Percentiles rank a stretch among this genome's conserved stretches.
Evolutionary conservation across 2,113 vertebrate genomes (phyloP).

Genomic region (Xerus inauris): DNA sequence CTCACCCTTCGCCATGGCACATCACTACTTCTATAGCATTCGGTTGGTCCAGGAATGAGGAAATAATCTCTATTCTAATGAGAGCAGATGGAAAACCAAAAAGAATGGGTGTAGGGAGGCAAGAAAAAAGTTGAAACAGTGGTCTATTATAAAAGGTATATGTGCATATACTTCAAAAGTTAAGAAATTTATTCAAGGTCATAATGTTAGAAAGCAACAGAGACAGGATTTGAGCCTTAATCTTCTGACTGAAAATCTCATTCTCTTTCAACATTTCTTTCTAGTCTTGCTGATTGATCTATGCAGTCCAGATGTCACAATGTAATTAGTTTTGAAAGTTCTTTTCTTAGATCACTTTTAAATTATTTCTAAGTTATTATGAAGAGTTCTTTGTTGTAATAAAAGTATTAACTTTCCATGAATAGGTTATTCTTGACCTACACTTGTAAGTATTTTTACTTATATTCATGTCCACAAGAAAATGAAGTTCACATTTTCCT

Average conservation of each 20-base stretch:
- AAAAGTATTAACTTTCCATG: neutral
- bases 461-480: neutral
- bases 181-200: neutral
- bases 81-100: neutral
- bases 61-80: neutral
- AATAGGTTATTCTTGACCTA: constrained; percentile 38
- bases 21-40: neutral
- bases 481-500: neutral
- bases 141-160: neutral
- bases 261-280: constrained; percentile 17
- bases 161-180: neutral
- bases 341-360: constrained; percentile 55
- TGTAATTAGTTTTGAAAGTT: constrained; percentile 52
- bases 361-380: constrained; percentile 56
- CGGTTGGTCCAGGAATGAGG: neutral
- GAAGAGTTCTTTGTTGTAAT: constrained; percentile 38
- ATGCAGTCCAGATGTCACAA: neutral
- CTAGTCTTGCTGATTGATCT: constrained; percentile 43
- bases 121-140: neutral
- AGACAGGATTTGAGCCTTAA: constrained; percentile 20
- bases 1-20: accelerated
- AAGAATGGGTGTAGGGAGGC: neutral
- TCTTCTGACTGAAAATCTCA: constrained; percentile 18
- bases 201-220: neutral
- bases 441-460: constrained; percentile 28